Evolutionary conservation across 2,113 vertebrate genomes (phyloP).

Genomic region (Etheostoma cragini): DNA sequence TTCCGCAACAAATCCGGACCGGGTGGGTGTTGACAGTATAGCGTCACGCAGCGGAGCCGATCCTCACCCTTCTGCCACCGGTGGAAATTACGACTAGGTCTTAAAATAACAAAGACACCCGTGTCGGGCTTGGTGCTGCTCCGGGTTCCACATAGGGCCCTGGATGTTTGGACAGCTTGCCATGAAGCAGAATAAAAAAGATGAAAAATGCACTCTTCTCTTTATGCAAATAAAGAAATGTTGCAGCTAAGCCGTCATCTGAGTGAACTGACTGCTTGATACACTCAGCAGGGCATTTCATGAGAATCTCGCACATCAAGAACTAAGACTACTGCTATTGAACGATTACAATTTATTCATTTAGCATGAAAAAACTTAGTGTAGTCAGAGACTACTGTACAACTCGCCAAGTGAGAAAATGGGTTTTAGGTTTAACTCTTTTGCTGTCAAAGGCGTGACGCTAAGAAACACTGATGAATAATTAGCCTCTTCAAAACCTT

Average conservation of each 20-base stretch:
- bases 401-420: conserved; percentile 24
- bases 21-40: no score
- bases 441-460: conserved; percentile 39
- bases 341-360: conserved; percentile 37
- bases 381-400: conserved; percentile 8
- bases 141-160: no score
- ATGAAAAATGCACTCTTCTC: conserved; percentile 23
- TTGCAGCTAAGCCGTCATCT: conserved; percentile 32
- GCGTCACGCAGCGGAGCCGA: no score
- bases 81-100: no score
- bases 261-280: conserved; percentile 43
- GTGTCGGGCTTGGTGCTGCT: no score
- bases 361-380: conserved; percentile 29
- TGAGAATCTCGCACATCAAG: conserved; percentile 33
- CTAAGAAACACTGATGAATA: conserved; percentile 59
- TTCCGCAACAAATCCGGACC: no score
- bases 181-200: conserved; percentile 16
- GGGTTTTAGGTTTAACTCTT: conserved; percentile 28
- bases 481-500: conserved; percentile 68
- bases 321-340: conserved; percentile 6
- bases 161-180: conserved; percentile 20
- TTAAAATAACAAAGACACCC: no score
- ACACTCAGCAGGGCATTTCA: conserved; percentile 35
- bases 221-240: conserved; percentile 25
- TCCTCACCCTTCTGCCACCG: no score